These are phyloP conservation scores for Bathynomus jamesi DNA, from an alignment of 1,140 invertebrate genomes.

Conservation along the genomic window DNA sequence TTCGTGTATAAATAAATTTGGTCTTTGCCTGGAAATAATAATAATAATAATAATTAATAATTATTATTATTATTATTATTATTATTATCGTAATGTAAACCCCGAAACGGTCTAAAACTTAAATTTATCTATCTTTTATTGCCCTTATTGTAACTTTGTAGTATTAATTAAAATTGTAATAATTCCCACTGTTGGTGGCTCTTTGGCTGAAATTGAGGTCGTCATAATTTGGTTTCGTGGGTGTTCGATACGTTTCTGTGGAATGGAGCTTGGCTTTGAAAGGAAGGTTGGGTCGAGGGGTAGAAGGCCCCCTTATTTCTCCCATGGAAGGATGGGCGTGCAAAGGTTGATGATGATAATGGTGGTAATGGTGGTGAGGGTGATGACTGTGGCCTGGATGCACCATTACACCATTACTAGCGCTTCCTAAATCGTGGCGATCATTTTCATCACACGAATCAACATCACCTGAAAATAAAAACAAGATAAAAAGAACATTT, in stretches of 20 bases:
- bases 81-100: too few species aligned
- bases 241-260: background rate
- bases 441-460: constrained; percentile 1
- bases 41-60: too few species aligned
- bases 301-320: background rate
- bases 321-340: background rate
- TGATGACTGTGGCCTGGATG: background rate
- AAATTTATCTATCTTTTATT: too few species aligned
- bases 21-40: too few species aligned
- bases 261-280: background rate
- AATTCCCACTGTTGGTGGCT: too few species aligned
- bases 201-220: background rate
- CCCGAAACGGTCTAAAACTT: too few species aligned
- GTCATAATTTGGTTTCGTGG: background rate
- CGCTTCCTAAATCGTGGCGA: background rate
- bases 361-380: background rate
- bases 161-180: too few species aligned
- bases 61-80: too few species aligned
- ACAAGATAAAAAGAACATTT: too few species aligned
- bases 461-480: constrained; percentile 1
- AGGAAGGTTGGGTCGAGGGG: background rate
- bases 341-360: background rate
- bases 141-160: too few species aligned
- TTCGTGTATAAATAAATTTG: too few species aligned
- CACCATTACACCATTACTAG: background rate